Evolutionary conservation across 30 jellyfish, hydroid and myxozoan species (phyloP).

Genomic region (Haliclystus octoradiatus): DNA sequence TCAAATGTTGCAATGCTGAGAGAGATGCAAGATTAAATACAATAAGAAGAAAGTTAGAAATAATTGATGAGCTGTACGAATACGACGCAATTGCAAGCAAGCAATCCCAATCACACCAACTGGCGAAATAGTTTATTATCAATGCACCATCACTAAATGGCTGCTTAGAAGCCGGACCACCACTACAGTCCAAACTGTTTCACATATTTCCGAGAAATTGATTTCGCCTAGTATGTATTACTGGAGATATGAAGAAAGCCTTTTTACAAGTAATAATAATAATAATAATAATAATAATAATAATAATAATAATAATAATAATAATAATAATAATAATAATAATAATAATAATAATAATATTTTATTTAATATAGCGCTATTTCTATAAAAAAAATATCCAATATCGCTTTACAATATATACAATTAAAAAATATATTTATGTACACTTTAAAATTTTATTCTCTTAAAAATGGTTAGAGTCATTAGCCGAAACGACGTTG

Average conservation of each 20-base stretch:
- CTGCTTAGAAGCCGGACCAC: slow-evolving; percentile 39
- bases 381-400: too few species aligned
- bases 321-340: not conserved
- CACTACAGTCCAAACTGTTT: slow-evolving; percentile 32
- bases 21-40: too few species aligned
- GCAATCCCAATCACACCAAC: slow-evolving; percentile 22
- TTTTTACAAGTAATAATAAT: slow-evolving; percentile 21
- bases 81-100: slow-evolving; percentile 14
- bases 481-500: too few species aligned
- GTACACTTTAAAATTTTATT: too few species aligned
- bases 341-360: not conserved
- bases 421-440: too few species aligned
- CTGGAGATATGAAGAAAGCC: slow-evolving; percentile 43
- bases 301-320: not conserved
- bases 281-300: not conserved
- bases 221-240: slow-evolving; percentile 11
- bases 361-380: too few species aligned
- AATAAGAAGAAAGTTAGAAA: too few species aligned
- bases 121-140: slow-evolving; percentile 29
- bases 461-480: too few species aligned
- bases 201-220: slow-evolving; percentile 22
- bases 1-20: slow-evolving; percentile 33
- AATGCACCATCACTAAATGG: slow-evolving; percentile 23
- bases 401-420: too few species aligned
- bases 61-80: slow-evolving; percentile 25